Percentiles rank a stretch among this genome's conserved stretches.
These are phyloP conservation scores for Perca fluviatilis DNA, from an alignment of 2,113 vertebrate species.

Conservation along the genomic window DNA sequence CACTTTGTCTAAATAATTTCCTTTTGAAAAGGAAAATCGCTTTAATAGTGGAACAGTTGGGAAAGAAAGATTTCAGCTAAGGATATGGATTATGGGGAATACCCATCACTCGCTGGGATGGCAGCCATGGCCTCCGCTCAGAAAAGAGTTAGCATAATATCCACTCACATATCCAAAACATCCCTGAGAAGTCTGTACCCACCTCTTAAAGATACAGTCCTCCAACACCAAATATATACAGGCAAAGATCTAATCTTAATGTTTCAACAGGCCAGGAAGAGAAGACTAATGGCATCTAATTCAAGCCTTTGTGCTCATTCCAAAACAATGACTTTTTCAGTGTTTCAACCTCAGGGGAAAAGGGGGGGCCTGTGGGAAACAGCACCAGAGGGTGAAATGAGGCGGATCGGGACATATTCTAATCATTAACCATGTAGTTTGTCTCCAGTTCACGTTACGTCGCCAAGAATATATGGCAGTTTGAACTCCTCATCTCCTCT, in stretches of 20 bases:
- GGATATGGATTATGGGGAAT: constrained; percentile 53
- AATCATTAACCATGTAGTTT: constrained; percentile 69
- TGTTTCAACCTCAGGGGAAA: constrained; percentile 15
- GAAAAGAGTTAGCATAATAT: constrained; percentile 36
- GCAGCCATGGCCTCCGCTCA: constrained; percentile 53
- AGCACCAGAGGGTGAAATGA: constrained; percentile 56
- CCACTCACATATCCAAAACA: constrained; percentile 59
- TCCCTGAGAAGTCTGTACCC: constrained; percentile 17
- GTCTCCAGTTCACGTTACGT: constrained; percentile 53
- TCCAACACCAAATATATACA: neutral
- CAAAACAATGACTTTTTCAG: constrained; percentile 20
- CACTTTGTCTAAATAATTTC: neutral
- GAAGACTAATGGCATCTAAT: constrained; percentile 26
- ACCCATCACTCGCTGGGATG: constrained; percentile 50
- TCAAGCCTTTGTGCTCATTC: constrained; percentile 22
- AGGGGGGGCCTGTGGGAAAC: constrained; percentile 51
- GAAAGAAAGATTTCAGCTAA: constrained; percentile 25
- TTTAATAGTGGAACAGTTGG: constrained; percentile 27
- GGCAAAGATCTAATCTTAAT: constrained; percentile 5
- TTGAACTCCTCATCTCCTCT: constrained; percentile 43
- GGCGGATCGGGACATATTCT: constrained; percentile 54
- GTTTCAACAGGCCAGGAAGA: constrained; percentile 28
- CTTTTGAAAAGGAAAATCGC: neutral
- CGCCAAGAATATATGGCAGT: constrained; percentile 67
- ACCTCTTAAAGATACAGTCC: constrained; percentile 6